Base-by-base conservation (phyloP, 2,797 vertebrate genomes). In the Chromobotia macracanthus region DNA sequence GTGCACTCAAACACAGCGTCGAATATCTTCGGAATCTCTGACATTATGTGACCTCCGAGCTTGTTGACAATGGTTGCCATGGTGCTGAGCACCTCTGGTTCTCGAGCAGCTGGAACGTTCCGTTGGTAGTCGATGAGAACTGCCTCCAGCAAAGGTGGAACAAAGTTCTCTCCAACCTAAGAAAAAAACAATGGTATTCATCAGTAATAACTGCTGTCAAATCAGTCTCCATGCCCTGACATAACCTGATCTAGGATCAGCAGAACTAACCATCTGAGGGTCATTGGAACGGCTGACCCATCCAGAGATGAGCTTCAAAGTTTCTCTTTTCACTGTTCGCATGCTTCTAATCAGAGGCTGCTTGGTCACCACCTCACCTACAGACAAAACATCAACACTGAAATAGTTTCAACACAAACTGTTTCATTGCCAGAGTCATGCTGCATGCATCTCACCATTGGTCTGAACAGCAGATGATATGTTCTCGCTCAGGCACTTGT, bases 401-500 rank as follows among this genome's bases (percentile, higher is more conserved):
- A 77, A 53, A n/a, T 1, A 11, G 10, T 56, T 66, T 64, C 3
- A 74, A 5, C 12, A 0, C 2, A 2, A 23, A 10, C 10, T 0
- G 0, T 0, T 31, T 31, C 6, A 12, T 41, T 3, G 56, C 12
- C 25, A 16, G 61, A 35, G 50, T 67, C 16, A 35, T 15, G 31
- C 44, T 8, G 9, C 21, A n/a, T 0, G 9, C 15, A 7, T 82
- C 84, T 91, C 89, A 99, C 98, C 98, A 28, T 99, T 99, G 86
- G 97, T 96, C 90, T 99, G 97, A 87, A 99, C 96, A 88, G 97
- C 97, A 86, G 98, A 96, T 80, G 98, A 99, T 91, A 99, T 99
- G 90, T 99, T 99, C 93, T 99, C 98, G 87, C 98, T 99, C 89
- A 99, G 97, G 95, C 98, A 99, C 95, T 99, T 99, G 90, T 99